Evolutionary conservation across 1,140 invertebrate genomes (phyloP).

Genomic region (Caligus rogercresseyi): DNA sequence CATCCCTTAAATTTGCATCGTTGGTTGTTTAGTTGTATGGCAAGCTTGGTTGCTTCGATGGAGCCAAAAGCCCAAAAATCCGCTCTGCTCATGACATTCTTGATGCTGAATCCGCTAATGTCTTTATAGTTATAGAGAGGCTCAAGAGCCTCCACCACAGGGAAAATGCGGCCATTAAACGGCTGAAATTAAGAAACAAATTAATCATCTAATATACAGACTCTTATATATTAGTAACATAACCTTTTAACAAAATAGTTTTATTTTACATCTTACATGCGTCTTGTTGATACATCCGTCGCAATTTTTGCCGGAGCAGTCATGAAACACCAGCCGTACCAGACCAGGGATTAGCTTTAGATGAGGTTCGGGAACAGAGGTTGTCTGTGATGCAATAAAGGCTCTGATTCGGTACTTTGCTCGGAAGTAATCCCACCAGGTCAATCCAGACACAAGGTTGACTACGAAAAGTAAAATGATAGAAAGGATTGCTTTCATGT

Average conservation of each 20-base stretch:
- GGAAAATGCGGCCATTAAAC: background rate
- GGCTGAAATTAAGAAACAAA: too few relatives aligned
- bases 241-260: background rate
- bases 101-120: background rate
- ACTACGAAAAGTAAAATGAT: too few relatives aligned
- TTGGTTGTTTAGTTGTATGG: background rate
- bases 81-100: background rate
- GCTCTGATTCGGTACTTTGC: background rate
- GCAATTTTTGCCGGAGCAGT: background rate
- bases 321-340: background rate
- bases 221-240: too few relatives aligned
- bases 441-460: too few relatives aligned
- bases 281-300: background rate
- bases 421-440: background rate
- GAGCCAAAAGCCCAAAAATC: background rate
- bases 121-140: background rate
- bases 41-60: background rate
- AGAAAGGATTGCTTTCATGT: too few relatives aligned
- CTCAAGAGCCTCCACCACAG: background rate
- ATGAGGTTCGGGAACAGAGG: background rate
- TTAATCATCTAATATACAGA: too few relatives aligned
- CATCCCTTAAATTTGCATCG: background rate
- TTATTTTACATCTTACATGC: background rate
- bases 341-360: background rate
- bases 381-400: background rate